Evolutionary conservation across 1,140 invertebrate genomes (phyloP), one percentile per base, ranked within the genome.

Genomic region (Muscidifurax raptorellus): DNA sequence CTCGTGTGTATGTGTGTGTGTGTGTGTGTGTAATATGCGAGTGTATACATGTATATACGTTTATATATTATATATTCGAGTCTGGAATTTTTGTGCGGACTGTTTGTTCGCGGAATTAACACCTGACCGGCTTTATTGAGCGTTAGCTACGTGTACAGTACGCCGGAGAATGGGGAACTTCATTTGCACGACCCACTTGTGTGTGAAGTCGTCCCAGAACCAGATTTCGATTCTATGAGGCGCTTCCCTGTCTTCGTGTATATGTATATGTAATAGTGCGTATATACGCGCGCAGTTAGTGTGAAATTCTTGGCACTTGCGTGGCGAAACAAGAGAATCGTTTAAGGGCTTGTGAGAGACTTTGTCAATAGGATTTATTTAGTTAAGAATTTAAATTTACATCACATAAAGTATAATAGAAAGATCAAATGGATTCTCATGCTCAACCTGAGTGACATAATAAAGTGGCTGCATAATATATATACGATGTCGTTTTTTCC

Each of bases 61-160:
- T 32, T 1, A n/a, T 32, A 1, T 72, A 32, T 36, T 6, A 15
- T 6, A 15, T 22, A 47, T 76, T 47, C 3, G 40, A 59, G 5
- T 18, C 88, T 86, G 86, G 25, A 30, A 69, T 69, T 69, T 69
- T 69, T 30, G 66, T 30, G 66, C 66, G 27, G 9, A 27, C 83
- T 86, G 90, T 89, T 92, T 92, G 90, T 91, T 91, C 88, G 52
- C 87, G 87, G 87, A 90, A 92, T 92, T 92, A 92, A 87, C 90
- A 91, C 76, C 75, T 88, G 77, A 83, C 87, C 86, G 86, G 87
- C 87, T 86, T 87, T 86, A 75, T 89, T 88, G 88, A 88, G 87
- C 83, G 89, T 87, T 84, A 9, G 36, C 36, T 40, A 10, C 10
- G 36, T 36, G 32, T 0, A 10, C 7, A n/a, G 36, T 40, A 40